Base-by-base conservation (phyloP, 1,140 invertebrate genomes). In the Trachymyrmex septentrionalis region DNA sequence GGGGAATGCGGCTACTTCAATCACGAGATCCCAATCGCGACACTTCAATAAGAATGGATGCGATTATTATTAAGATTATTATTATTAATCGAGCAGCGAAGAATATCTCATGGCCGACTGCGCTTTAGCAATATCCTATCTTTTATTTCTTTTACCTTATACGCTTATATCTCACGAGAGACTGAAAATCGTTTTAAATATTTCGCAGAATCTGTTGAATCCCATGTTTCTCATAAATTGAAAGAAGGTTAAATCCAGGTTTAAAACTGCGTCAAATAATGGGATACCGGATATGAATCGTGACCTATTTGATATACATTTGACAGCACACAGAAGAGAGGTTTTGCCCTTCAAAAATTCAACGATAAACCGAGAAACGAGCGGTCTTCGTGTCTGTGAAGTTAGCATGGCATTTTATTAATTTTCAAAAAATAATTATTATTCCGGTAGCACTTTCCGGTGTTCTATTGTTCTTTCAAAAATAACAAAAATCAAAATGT, bases 11-110 rank as follows among this genome's bases (percentile, higher is more conserved):
- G 27, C 44, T 30, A 64, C 59, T 30, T 78, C 44, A 27, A 64
- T 48, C 38, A 64, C 19, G 75, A 78, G 76, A 78, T 78, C 24
- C 19, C 38, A 78, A 78, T 78, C 76, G 24, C 44, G 76, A 78
- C 61, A 34, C 44, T 14, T 78, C 38, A 30, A 66, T 78, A 66
- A 78, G 24, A 78, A 78, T 78, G 38, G 27, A 64, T 30, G 59
- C 14, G 75, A 63, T 77, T 64, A 48, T 77, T 77, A 77, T 77
- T 77, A 77, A 77, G 75, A 64, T 77, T 48, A 64, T 63, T 48
- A 64, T 63, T 44, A 75, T 75, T 75, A 75, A 75, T 75, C 55
- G n/a, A 75, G 24, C 14, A 12, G 14, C 12, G 38, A 69, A 69
- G 14, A 48, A 69, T 50, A 50, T 69, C 38, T 69, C 66, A 50